phyloP scores from a whole-genome alignment of 1,140 invertebrate genomes.

The Drosophila serrata region DNA sequence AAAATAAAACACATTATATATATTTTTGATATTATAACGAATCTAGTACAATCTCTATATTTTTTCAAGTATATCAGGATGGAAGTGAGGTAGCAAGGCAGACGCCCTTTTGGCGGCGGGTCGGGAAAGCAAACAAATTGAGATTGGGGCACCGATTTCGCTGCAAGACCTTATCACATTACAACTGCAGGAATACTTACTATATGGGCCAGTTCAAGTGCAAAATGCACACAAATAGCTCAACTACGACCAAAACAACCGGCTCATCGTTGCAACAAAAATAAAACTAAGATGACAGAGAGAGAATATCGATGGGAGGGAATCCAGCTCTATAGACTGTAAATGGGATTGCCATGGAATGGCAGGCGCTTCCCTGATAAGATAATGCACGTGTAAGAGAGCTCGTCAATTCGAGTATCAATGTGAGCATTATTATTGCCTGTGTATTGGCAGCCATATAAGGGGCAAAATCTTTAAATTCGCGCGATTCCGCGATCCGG shows the following conservation, averaged over 20 bases:
- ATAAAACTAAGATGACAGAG: conserved; percentile 12
- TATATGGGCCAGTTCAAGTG: conserved; percentile 72
- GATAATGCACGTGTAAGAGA: conserved; percentile 61
- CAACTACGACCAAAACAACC: conserved; percentile 40
- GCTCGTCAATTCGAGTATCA: conserved; percentile 37
- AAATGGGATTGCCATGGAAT: conserved; percentile 51
- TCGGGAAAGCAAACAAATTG: conserved; percentile 62
- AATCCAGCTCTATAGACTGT: conserved; percentile 10
- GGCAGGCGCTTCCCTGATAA: conserved; percentile 62
- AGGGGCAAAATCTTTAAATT: conserved; percentile 73
- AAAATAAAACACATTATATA: not conserved
- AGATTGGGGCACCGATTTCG: conserved; percentile 58
- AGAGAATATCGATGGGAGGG: conserved; percentile 25
- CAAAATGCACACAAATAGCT: conserved; percentile 69
- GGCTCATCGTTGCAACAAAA: conserved; percentile 15
- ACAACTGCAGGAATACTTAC: conserved; percentile 1
- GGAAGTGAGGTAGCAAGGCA: conserved; percentile 32
- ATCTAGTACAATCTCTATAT: not conserved
- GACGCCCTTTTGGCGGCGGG: conserved; percentile 41
- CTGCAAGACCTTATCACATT: conserved; percentile 55
- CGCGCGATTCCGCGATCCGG: conserved; percentile 27
- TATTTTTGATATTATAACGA: not conserved
- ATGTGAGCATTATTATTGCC: conserved; percentile 55
- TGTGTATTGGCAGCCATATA: conserved; percentile 40
- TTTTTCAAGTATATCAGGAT: conserved; percentile 19